Conservation (phyloP, 2,888 invertebrate genomes). For the Heliconius hortense region DNA sequence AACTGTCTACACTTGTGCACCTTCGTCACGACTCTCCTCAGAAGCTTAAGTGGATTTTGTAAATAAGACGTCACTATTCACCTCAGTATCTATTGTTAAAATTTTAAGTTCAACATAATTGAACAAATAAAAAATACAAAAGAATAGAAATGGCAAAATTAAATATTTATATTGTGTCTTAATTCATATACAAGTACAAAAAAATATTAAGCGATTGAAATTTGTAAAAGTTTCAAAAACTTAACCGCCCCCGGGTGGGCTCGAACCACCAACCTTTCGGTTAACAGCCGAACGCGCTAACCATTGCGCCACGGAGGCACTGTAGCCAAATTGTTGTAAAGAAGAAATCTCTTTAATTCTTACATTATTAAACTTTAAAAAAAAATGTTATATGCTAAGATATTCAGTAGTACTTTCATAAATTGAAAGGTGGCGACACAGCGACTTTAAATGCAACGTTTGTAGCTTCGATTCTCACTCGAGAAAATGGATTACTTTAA, state of each 20-base stretch:
- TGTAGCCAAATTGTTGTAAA: neutral
- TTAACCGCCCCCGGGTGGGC: neutral
- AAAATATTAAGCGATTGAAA: neutral
- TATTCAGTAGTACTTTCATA: neutral
- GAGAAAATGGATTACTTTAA: neutral
- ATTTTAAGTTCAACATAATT: too few relatives aligned
- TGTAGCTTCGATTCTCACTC: neutral
- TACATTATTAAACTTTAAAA: neutral
- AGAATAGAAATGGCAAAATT: too few relatives aligned
- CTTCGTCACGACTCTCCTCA: too few relatives aligned
- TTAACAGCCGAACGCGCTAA: slow-evolving; percentile 98
- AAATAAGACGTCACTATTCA: too few relatives aligned
- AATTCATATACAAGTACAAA: too few relatives aligned
- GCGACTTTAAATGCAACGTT: neutral
- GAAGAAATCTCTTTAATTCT: neutral
- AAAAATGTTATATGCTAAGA: neutral
- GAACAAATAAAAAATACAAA: too few relatives aligned
- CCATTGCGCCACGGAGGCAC: slow-evolving; percentile 23
- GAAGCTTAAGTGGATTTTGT: too few relatives aligned
- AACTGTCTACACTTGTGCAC: too few relatives aligned
- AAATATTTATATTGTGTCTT: too few relatives aligned
- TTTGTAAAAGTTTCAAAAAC: neutral
- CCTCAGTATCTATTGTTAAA: too few relatives aligned
- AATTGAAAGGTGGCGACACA: neutral
- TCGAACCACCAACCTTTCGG: slow-evolving; percentile 82